Conservation (phyloP, 2,888 invertebrate genomes). For the Microplitis deprimator region DNA sequence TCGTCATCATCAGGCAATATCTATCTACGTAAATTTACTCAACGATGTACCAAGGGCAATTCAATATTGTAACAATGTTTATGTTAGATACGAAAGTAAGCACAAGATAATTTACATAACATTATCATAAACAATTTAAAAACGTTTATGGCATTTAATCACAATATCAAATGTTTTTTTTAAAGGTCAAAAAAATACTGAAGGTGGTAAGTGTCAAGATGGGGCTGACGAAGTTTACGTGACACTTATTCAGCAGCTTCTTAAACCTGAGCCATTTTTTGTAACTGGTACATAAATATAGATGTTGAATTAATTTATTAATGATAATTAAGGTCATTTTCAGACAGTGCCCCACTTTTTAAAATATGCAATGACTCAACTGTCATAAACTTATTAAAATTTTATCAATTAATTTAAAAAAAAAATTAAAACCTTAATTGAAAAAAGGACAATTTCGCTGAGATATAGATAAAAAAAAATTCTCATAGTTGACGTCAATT, state of each 20-base stretch:
- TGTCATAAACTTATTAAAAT: too few species aligned
- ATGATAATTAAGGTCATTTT: not conserved
- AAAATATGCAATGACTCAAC: too few species aligned
- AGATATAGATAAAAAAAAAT: too few species aligned
- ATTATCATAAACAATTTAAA: not conserved
- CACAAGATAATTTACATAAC: constrained; percentile 20
- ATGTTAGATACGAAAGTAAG: constrained; percentile 70
- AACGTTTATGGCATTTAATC: not conserved
- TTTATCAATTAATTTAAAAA: too few species aligned
- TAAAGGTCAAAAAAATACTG: constrained; percentile 57
- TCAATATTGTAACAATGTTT: constrained; percentile 85
- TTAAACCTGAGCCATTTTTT: constrained; percentile 69
- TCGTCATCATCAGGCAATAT: constrained; percentile 91
- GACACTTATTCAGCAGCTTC: constrained; percentile 74
- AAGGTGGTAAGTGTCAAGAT: constrained; percentile 59
- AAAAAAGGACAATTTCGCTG: too few species aligned
- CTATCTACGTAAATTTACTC: constrained; percentile 91
- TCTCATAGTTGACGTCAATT: too few species aligned
- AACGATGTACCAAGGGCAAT: constrained; percentile 87
- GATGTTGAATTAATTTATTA: not conserved
- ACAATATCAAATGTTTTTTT: constrained; percentile 9
- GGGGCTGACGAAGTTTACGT: constrained; percentile 74
- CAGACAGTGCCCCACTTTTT: too few species aligned
- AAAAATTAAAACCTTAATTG: too few species aligned
- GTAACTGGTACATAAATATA: constrained; percentile 55